Evolutionary conservation across 1,140 invertebrate genomes (phyloP).

Genomic region (Drosophila burlai): DNA sequence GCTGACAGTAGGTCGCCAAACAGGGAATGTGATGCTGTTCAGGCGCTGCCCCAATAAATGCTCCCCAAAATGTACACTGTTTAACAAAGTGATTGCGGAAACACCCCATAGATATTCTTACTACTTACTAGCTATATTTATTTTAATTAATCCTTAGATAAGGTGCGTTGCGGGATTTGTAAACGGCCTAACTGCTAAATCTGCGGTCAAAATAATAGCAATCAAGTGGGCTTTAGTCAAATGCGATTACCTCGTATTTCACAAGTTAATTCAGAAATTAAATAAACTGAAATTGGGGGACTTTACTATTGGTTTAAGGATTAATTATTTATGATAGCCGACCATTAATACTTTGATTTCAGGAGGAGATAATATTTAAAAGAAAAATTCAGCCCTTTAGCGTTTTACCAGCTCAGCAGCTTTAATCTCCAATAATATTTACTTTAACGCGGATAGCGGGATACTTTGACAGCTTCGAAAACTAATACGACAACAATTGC

Average conservation of each 20-base stretch:
- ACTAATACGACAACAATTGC: slow-evolving; percentile 36
- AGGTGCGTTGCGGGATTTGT: not conserved
- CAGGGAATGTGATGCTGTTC: not conserved
- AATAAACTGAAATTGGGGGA: not conserved
- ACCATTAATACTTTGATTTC: not conserved
- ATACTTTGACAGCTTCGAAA: slow-evolving; percentile 27
- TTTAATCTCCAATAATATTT: slow-evolving; percentile 27
- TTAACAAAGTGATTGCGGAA: not conserved
- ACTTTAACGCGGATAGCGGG: slow-evolving; percentile 18
- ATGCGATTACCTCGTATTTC: not conserved
- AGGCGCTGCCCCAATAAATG: no score
- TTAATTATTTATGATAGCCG: not conserved
- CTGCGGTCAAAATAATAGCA: slow-evolving; percentile 6
- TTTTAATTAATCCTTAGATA: not conserved
- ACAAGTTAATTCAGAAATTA: not conserved
- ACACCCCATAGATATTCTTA: no score
- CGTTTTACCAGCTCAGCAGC: not conserved
- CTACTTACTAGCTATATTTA: not conserved
- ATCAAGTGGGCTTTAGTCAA: not conserved
- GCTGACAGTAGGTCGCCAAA: not conserved
- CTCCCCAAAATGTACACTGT: not conserved
- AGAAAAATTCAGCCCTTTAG: no score
- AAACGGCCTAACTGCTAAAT: not conserved
- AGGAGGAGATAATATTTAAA: not conserved
- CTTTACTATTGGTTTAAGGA: not conserved